Conservation (phyloP, 2,797 vertebrate species). For the Sebastes trivittatus region DNA sequence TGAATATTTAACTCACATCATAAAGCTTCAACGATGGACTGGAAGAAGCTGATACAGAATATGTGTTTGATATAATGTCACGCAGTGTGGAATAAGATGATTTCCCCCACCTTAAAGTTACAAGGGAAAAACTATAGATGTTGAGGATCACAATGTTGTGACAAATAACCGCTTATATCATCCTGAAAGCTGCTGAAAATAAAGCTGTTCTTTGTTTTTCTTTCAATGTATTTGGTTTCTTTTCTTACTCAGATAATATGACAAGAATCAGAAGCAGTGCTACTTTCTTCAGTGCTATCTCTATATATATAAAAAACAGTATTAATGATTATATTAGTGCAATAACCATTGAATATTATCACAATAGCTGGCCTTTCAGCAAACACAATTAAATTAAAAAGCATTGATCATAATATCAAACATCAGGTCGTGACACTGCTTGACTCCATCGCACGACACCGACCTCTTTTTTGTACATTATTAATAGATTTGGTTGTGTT, state of each 20-base stretch:
- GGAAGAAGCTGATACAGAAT: background rate
- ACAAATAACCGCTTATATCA: background rate
- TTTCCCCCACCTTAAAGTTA: background rate
- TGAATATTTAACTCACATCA: background rate
- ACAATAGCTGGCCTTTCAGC: background rate
- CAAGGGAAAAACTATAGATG: background rate
- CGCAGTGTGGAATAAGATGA: background rate
- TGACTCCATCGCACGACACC: accelerated
- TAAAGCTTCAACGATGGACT: background rate
- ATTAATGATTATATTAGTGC: background rate
- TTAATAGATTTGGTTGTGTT: background rate
- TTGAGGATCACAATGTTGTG: background rate
- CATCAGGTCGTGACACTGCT: background rate
- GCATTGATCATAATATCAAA: background rate
- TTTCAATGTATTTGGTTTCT: background rate
- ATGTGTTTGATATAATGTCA: background rate
- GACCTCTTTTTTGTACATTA: background rate
- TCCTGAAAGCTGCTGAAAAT: background rate
- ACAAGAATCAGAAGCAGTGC: background rate
- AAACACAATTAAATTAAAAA: background rate
- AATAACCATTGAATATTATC: background rate
- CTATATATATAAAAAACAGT: background rate
- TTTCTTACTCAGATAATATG: background rate
- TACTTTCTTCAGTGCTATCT: background rate
- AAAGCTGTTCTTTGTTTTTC: background rate